Conservation (phyloP, 2,888 invertebrate genomes). For the Tuberolachnus salignus region DNA sequence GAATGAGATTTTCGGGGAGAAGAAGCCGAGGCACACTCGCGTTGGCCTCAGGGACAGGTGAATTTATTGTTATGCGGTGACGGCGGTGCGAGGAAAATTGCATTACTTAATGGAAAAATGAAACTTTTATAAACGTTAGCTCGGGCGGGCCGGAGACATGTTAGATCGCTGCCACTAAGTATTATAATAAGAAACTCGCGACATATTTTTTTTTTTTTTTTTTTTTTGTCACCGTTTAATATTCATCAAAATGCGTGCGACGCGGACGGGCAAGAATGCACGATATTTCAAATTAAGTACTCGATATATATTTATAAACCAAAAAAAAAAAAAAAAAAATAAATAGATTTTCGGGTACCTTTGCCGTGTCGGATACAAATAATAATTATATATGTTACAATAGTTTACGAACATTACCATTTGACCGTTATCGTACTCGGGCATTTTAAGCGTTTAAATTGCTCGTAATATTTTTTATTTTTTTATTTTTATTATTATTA, state of each 20-base stretch:
- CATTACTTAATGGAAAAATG: conserved; percentile 52
- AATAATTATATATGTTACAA: too few species aligned
- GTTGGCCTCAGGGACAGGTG: conserved; percentile 44
- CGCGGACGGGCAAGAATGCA: not conserved
- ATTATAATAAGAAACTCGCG: not conserved
- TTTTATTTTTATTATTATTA: too few species aligned
- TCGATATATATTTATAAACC: too few species aligned
- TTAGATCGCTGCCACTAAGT: not conserved
- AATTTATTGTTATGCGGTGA: conserved; percentile 34
- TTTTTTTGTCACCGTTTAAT: conserved; percentile 31
- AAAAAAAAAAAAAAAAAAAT: too few species aligned
- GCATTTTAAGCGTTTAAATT: too few species aligned
- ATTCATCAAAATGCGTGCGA: conserved; percentile 17
- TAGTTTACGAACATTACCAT: too few species aligned
- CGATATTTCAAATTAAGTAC: too few species aligned
- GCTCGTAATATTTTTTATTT: too few species aligned
- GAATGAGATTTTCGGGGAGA: conserved; percentile 46
- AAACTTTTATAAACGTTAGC: conserved; percentile 51
- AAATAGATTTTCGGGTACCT: too few species aligned
- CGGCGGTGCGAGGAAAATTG: conserved; percentile 28
- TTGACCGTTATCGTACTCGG: too few species aligned
- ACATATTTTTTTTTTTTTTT: conserved; percentile 28
- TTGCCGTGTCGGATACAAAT: too few species aligned
- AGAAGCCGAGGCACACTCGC: conserved; percentile 19
- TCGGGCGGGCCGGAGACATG: not conserved